Evolutionary conservation across 2,113 vertebrate genomes (phyloP).

Genomic region (Engraulis encrasicolus): DNA sequence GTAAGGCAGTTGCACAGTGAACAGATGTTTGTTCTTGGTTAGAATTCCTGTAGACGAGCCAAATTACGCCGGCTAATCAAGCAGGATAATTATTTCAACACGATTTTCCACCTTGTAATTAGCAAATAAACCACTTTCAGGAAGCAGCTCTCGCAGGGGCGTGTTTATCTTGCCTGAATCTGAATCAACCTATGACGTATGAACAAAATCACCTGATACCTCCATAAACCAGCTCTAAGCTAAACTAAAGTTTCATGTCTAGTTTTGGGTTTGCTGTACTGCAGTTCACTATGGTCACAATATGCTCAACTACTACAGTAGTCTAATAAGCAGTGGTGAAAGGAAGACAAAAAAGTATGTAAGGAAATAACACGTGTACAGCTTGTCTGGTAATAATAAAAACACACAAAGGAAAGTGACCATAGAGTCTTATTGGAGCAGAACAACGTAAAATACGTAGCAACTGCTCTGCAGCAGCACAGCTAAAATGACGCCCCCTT

Average conservation of each 20-base stretch:
- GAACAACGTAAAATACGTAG: too few relatives aligned
- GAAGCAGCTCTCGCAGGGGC: background rate
- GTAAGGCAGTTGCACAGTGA: background rate
- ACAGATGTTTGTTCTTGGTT: background rate
- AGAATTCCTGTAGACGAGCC: background rate
- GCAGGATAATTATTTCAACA: background rate
- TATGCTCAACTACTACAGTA: too few relatives aligned
- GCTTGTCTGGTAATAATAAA: background rate
- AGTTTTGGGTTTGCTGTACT: background rate
- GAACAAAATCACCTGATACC: background rate
- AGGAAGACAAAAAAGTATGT: too few relatives aligned
- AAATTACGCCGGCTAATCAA: background rate
- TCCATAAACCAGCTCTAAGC: background rate
- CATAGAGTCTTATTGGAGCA: too few relatives aligned
- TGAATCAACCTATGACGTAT: background rate
- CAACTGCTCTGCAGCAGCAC: background rate
- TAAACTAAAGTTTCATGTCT: background rate
- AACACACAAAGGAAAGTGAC: background rate
- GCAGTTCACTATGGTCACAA: too few relatives aligned
- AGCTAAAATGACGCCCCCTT: background rate
- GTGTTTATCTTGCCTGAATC: background rate
- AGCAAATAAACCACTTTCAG: background rate
- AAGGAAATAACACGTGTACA: too few relatives aligned
- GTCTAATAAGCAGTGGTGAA: too few relatives aligned
- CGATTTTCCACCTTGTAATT: background rate